Base-by-base conservation (phyloP, 2,888 invertebrate species). In the Zygothrica quintamaculata region DNA sequence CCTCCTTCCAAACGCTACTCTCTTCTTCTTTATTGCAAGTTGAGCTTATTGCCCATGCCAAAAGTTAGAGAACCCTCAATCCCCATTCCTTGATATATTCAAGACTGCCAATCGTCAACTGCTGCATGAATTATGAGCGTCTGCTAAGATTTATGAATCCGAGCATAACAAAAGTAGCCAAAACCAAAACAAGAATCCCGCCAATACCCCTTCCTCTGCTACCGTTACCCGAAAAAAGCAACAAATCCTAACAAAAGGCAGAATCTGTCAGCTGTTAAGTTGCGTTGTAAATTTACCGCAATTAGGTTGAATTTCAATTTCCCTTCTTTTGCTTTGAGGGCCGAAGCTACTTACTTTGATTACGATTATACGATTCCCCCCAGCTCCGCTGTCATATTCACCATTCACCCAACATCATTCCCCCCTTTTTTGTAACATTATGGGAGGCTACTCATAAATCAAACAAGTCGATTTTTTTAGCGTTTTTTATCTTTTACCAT, bases 221-320 rank as follows among this genome's bases (percentile, higher is more conserved):
- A n/a, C n/a, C n/a, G n/a, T n/a, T n/a, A 44, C 29, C 52, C 46
- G n/a, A n/a, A n/a, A 60, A 51, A 43, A 65, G 11, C 3, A 61
- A n/a, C n/a, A 57, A 43, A 25, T 36, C 56, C 51, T 25, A 51
- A 37, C 47, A 18, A 61, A 70, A 58, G 58, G 50, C 57, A 71
- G 80, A 79, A 77, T 73, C 71, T 78, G 79, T 82, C 84, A 85
- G 80, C 77, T 78, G 85, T 75, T 77, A 71, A 79, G 79, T 75
- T 72, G 75, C 74, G 79, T 77, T 85, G 86, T 84, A 86, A 89
- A 89, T 89, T 87, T 87, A 62, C 75, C 71, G 86, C 89, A 89
- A 89, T 89, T 89, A 89, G 89, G 88, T 89, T 89, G 88, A 77
- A 87, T 89, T 88, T 89, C 89, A 89, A 89, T 89, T 88, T 88